Conservation (phyloP, 2,113 vertebrate genomes). For the Otolemur garnettii region DNA sequence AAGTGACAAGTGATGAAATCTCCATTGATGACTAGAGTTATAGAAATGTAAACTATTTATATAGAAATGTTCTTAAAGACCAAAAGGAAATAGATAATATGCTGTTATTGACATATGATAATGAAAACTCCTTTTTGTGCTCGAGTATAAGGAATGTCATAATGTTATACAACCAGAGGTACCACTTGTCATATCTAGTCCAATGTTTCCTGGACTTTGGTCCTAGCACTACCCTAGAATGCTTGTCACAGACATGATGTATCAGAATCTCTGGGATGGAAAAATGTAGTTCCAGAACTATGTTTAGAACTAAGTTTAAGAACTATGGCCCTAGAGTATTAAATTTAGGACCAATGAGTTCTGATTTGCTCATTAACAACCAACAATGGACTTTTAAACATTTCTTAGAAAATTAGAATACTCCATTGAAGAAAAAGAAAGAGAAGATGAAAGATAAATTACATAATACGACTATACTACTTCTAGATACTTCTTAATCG, state of each 20-base stretch:
- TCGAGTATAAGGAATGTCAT: background rate
- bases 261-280: background rate
- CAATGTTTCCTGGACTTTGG: background rate
- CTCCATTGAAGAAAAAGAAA: background rate
- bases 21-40: background rate
- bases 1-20: background rate
- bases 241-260: background rate
- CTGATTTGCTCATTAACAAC: background rate
- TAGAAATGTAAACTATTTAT: background rate
- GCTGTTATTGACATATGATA: background rate
- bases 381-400: background rate
- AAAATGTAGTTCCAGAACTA: background rate
- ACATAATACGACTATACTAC: background rate
- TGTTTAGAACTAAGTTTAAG: background rate
- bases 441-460: background rate
- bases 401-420: background rate
- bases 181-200: background rate
- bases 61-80: conserved; percentile 38
- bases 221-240: background rate
- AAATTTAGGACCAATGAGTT: background rate
- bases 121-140: background rate
- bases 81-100: background rate
- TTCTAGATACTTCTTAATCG: background rate
- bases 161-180: background rate
- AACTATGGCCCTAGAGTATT: background rate